Conservation (phyloP, 2,113 vertebrate genomes). For the Smithornis capensis region DNA sequence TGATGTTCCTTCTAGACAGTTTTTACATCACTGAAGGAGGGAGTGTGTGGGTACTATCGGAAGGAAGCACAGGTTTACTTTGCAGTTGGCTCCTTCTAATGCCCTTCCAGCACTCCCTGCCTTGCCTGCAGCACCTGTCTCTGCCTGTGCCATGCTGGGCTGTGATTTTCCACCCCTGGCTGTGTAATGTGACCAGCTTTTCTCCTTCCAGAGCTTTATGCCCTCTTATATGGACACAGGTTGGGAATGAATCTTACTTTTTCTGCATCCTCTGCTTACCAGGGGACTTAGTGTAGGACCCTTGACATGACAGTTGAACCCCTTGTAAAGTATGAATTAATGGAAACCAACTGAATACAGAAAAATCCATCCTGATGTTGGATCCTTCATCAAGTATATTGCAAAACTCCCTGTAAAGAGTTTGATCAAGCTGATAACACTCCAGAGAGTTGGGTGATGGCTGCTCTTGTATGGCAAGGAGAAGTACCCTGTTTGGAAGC, state of each 20-base stretch:
- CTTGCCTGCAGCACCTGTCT: neutral
- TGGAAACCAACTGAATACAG: rapidly evolving
- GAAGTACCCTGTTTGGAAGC: neutral
- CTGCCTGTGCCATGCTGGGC: neutral
- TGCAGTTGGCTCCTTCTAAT: neutral
- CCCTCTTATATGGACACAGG: neutral
- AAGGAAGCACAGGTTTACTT: neutral
- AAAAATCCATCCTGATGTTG: neutral
- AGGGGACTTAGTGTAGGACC: neutral
- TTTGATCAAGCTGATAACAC: neutral
- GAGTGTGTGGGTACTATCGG: neutral
- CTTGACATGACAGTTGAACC: neutral
- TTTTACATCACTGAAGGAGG: neutral
- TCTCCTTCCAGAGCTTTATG: neutral
- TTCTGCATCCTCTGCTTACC: neutral
- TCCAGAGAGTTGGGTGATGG: neutral
- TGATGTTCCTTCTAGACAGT: neutral
- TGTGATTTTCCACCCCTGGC: neutral
- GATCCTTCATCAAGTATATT: neutral
- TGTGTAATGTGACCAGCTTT: neutral
- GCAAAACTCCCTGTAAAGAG: neutral
- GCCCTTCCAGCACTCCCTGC: neutral
- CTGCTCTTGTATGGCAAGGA: neutral
- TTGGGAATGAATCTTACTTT: neutral
- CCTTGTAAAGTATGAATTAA: neutral